These are phyloP conservation scores for Schlechtendalia chinensis DNA, from an alignment of 1,140 invertebrate genomes.

Conservation along the genomic window DNA sequence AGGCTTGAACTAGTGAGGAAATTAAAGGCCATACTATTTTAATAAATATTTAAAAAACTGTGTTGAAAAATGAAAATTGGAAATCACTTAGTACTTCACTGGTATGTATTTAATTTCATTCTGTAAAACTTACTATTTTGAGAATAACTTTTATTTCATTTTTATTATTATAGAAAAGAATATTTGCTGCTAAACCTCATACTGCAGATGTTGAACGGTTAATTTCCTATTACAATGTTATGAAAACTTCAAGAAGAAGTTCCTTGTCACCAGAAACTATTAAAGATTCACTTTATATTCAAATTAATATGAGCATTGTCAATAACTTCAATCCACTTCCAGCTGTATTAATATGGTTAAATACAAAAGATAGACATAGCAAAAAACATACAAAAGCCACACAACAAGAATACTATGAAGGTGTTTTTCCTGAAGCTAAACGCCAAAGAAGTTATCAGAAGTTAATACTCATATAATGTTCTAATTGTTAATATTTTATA, in stretches of 20 bases:
- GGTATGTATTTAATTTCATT: background rate
- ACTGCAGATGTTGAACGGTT: background rate
- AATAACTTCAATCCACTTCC: no score
- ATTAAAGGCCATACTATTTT: no score
- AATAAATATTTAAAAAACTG: no score
- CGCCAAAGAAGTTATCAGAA: background rate
- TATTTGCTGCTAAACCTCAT: background rate
- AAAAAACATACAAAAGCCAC: background rate
- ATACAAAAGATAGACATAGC: no score
- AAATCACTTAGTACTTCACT: background rate
- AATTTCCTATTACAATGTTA: background rate
- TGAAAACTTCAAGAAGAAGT: background rate
- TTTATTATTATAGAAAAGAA: background rate
- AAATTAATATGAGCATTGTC: no score
- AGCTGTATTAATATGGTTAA: no score
- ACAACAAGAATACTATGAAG: background rate
- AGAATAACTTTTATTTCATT: background rate
- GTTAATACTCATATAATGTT: conserved; percentile 1
- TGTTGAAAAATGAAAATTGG: no score
- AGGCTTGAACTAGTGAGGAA: no score
- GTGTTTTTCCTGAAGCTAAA: conserved; percentile 11
- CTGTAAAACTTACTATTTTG: background rate
- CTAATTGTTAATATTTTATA: conserved; percentile 1
- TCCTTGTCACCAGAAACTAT: background rate
- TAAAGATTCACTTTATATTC: background rate